Conservation (phyloP, 2,888 invertebrate species). For the Oxystoma pomonae region DNA sequence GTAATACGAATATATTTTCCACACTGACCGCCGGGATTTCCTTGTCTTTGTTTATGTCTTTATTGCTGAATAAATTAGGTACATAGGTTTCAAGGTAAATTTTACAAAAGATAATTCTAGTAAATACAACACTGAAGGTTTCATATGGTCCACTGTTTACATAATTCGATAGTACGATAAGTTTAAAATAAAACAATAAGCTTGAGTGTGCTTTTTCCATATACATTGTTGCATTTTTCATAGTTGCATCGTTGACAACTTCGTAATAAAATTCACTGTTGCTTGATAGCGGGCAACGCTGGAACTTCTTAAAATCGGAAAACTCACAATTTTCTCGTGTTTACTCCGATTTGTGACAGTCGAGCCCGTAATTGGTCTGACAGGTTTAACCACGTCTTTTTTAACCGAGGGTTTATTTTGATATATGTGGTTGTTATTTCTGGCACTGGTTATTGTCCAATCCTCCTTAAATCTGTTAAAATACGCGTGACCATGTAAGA, state of each 20-base stretch:
- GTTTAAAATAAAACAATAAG: background rate
- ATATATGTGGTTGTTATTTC: slow-evolving; percentile 42
- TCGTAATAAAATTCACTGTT: background rate
- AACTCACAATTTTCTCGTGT: slow-evolving; percentile 2
- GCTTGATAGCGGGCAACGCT: background rate
- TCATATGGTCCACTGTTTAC: slow-evolving; percentile 54
- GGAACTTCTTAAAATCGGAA: background rate
- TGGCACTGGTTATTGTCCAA: slow-evolving; percentile 56
- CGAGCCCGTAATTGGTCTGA: slow-evolving; percentile 10
- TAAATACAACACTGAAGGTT: slow-evolving; percentile 57
- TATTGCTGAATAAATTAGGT: slow-evolving; percentile 42
- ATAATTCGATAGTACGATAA: too few species aligned
- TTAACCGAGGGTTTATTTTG: slow-evolving; percentile 18
- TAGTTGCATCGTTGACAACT: slow-evolving; percentile 54
- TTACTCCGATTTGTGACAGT: slow-evolving; percentile 1
- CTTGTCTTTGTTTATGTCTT: slow-evolving; percentile 19
- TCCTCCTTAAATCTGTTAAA: slow-evolving; percentile 56
- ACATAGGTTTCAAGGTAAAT: slow-evolving; percentile 39
- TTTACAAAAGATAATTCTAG: slow-evolving; percentile 57
- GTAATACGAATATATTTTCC: slow-evolving; percentile 38
- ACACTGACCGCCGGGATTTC: slow-evolving; percentile 40
- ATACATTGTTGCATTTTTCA: slow-evolving; percentile 58
- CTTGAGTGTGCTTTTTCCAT: slow-evolving; percentile 61
- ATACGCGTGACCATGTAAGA: slow-evolving; percentile 59
- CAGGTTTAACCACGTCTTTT: background rate